Evolutionary conservation across 1,140 invertebrate species (phyloP).

Genomic region (Bicyclus anynana): DNA sequence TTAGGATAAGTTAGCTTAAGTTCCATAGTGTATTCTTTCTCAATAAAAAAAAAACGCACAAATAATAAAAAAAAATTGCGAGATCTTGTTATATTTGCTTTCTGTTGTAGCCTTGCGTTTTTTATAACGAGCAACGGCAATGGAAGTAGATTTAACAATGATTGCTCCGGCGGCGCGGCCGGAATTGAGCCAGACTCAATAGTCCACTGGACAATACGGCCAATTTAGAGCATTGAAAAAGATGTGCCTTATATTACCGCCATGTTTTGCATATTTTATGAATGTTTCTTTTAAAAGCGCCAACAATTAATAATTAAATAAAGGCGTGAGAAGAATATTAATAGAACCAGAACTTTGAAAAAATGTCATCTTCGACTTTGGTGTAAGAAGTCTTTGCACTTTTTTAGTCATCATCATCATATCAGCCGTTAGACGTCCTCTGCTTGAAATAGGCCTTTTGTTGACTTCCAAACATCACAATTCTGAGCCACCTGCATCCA

Average conservation of each 20-base stretch:
- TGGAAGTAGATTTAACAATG: slow-evolving; percentile 48
- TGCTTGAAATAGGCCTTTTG: too few species aligned
- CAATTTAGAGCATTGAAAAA: slow-evolving; percentile 40
- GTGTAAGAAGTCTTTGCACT: too few species aligned
- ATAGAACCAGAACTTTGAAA: too few species aligned
- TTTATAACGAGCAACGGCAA: slow-evolving; percentile 7
- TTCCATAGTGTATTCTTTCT: too few species aligned
- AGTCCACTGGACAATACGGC: slow-evolving; percentile 31
- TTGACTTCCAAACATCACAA: too few species aligned
- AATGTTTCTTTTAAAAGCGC: background rate
- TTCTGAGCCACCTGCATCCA: too few species aligned
- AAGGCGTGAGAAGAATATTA: background rate
- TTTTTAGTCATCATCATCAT: too few species aligned
- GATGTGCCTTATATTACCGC: background rate
- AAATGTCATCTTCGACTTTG: too few species aligned
- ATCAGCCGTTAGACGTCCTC: too few species aligned
- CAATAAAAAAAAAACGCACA: too few species aligned
- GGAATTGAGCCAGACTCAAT: slow-evolving; percentile 38
- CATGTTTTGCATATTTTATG: background rate
- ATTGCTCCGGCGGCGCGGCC: slow-evolving; percentile 25
- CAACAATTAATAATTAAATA: too few species aligned
- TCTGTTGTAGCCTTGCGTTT: background rate
- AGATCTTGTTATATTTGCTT: background rate
- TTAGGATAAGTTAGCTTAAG: too few species aligned
- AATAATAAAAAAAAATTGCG: background rate